Evolutionary conservation across 92 coral and sea anemone genomes (phyloP).

Genomic region (Umimayanthus kanabou): DNA sequence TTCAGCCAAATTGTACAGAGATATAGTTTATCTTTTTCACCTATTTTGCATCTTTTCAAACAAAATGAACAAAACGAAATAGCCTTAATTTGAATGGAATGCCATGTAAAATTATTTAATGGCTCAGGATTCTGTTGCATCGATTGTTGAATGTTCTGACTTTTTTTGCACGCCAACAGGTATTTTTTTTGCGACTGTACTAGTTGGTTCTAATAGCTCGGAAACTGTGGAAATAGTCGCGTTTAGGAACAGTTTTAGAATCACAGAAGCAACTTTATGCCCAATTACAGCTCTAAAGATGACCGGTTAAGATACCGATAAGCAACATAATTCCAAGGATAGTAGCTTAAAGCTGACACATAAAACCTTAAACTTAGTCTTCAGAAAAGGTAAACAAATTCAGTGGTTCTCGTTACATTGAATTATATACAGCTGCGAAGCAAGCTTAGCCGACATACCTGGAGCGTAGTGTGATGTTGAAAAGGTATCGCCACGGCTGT

Average conservation of each 20-base stretch:
- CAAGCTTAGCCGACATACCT: background rate
- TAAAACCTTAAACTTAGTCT: background rate
- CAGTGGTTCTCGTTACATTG: background rate
- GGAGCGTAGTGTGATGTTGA: background rate
- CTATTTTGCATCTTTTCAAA: background rate
- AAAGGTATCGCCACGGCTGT: background rate
- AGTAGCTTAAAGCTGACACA: background rate
- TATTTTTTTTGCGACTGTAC: background rate
- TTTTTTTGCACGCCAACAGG: background rate
- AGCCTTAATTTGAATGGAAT: background rate
- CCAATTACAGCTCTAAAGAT: background rate
- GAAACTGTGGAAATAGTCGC: background rate
- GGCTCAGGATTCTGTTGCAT: background rate
- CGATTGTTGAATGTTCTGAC: background rate
- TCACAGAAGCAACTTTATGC: conserved; percentile 1
- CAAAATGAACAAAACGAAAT: background rate
- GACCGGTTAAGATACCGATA: background rate
- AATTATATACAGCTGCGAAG: background rate
- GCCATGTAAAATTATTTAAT: background rate
- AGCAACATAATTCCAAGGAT: background rate
- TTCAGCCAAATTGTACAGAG: background rate
- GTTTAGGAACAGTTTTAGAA: background rate
- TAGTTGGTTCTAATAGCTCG: background rate
- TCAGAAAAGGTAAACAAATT: background rate
- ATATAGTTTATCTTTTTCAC: background rate